A percentile compares a stretch with the other conserved stretches of the same genome.
Conservation (phyloP, 2,888 invertebrate species). For the Rhodophaea formosa region DNA sequence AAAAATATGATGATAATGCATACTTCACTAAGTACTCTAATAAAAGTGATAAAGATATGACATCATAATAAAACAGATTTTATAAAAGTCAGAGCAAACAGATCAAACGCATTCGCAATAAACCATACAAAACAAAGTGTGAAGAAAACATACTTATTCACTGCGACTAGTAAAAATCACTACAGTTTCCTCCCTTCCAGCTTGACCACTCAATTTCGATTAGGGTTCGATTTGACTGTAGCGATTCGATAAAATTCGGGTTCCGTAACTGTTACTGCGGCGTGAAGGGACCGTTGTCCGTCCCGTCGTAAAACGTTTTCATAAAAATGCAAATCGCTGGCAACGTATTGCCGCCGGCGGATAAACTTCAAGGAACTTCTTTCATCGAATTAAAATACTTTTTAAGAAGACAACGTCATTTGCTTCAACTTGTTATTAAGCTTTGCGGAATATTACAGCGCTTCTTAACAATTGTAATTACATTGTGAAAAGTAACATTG, state of each 20-base stretch:
- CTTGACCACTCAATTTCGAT: conserved; percentile 20
- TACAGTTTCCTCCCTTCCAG: conserved; percentile 1
- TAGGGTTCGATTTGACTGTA: conserved; percentile 21
- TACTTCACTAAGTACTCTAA: too few species aligned
- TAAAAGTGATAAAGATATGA: too few species aligned
- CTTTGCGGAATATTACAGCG: conserved; percentile 25
- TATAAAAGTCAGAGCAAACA: too few species aligned
- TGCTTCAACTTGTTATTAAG: conserved; percentile 48
- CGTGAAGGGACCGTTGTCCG: conserved; percentile 36
- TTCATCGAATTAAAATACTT: conserved; percentile 72
- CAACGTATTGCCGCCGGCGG: conserved; percentile 63
- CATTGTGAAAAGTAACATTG: conserved; percentile 6
- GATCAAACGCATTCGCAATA: too few species aligned
- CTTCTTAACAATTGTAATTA: conserved; percentile 24
- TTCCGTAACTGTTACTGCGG: conserved; percentile 25
- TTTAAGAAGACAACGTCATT: conserved; percentile 59
- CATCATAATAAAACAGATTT: too few species aligned
- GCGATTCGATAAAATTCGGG: conserved; percentile 26
- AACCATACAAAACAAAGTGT: too few species aligned
- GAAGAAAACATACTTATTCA: background rate
- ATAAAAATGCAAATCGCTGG: conserved; percentile 76
- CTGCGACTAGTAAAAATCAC: background rate
- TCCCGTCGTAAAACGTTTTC: conserved; percentile 65
- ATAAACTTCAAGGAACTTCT: conserved; percentile 52
- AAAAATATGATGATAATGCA: too few species aligned